phyloP scores from a whole-genome alignment of 2,797 vertebrate genomes.

The Thalassophryne amazonica region DNA sequence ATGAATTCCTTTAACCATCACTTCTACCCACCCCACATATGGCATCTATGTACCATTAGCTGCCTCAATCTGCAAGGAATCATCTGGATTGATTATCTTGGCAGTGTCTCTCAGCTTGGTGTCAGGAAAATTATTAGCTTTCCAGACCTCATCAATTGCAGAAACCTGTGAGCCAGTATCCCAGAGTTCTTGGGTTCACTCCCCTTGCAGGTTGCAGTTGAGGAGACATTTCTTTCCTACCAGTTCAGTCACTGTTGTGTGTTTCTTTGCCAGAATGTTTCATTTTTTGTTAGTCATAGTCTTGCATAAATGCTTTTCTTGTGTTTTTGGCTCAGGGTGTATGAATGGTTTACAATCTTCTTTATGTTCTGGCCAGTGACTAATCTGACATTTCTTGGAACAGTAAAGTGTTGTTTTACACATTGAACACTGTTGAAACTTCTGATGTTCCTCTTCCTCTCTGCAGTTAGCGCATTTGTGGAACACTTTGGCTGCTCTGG shows the following conservation, averaged over 20 bases:
- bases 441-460: neutral
- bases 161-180: neutral
- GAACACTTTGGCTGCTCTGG: neutral
- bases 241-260: neutral
- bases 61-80: neutral
- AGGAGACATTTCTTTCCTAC: neutral
- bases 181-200: neutral
- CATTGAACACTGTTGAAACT: neutral
- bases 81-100: neutral
- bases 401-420: conserved; percentile 1
- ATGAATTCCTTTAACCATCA: neutral
- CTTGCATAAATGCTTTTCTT: too few species aligned
- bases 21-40: conserved; percentile 5
- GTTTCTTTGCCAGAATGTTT: too few species aligned
- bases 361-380: neutral
- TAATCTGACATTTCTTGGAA: neutral
- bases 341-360: neutral
- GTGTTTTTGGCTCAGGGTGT: neutral
- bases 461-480: neutral
- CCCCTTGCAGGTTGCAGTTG: neutral
- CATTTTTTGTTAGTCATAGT: too few species aligned
- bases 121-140: neutral
- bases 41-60: conserved; percentile 1
- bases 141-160: neutral
- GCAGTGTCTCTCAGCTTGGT: neutral